phyloP scores from a whole-genome alignment of 2,888 invertebrate species.

The Brassicogethes aeneus region DNA sequence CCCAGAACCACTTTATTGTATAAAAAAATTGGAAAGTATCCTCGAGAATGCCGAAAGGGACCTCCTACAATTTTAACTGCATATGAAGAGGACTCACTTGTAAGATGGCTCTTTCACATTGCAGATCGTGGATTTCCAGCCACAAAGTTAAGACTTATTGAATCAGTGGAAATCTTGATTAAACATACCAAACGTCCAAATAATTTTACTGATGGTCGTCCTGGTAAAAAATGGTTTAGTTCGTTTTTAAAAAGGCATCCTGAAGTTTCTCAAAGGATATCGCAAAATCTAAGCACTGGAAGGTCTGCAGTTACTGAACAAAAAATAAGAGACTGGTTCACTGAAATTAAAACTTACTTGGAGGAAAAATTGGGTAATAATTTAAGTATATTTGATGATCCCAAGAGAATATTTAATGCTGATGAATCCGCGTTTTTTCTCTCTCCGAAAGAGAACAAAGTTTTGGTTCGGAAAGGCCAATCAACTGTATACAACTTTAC shows the following conservation, averaged over 20 bases:
- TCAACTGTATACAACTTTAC: no score
- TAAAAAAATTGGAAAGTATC: slow-evolving; percentile 10
- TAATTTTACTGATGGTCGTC: slow-evolving; percentile 3
- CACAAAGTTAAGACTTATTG: slow-evolving; percentile 9
- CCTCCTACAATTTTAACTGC: slow-evolving; percentile 9
- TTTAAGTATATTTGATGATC: slow-evolving; percentile 3
- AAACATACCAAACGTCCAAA: slow-evolving; percentile 3
- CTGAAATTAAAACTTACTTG: slow-evolving; percentile 7
- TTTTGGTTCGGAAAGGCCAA: no score
- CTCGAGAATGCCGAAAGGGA: slow-evolving; percentile 9
- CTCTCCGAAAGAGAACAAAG: no score
- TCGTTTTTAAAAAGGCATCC: slow-evolving; percentile 9
- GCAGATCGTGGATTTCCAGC: slow-evolving; percentile 10
- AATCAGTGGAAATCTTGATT: slow-evolving; percentile 9
- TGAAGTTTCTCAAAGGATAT: slow-evolving; percentile 7
- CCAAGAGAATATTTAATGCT: no score
- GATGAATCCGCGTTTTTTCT: no score
- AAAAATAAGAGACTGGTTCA: slow-evolving; percentile 9
- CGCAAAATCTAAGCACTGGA: slow-evolving; percentile 4
- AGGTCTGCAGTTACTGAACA: slow-evolving; percentile 7
- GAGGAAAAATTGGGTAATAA: slow-evolving; percentile 10
- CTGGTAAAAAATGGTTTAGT: slow-evolving; percentile 5
- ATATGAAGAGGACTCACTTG: slow-evolving; percentile 7
- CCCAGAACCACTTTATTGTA: slow-evolving; percentile 8
- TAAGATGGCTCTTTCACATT: slow-evolving; percentile 11